A percentile compares a stretch with the other conserved stretches of the same genome.
Conservation (phyloP, 2,113 vertebrate genomes). For the Pachypanchax playfairii region DNA sequence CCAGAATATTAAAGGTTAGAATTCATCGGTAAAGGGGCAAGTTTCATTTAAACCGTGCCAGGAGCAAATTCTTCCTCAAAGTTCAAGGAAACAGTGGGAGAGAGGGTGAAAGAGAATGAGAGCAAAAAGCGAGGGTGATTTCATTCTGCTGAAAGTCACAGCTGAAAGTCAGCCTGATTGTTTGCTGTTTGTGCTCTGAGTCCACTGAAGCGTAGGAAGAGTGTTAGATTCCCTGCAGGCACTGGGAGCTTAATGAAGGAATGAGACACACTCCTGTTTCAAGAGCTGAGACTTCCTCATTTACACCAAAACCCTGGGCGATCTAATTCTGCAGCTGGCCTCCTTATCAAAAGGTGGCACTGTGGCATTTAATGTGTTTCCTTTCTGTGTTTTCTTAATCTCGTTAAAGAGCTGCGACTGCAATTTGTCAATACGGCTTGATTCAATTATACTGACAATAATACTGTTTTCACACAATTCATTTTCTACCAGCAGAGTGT, state of each 20-base stretch:
- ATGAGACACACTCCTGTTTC: constrained; percentile 53
- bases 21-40: constrained; percentile 71
- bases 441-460: constrained; percentile 57
- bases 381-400: constrained; percentile 32
- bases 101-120: constrained; percentile 28
- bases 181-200: constrained; percentile 66
- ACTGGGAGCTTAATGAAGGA: constrained; percentile 66
- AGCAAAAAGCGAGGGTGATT: constrained; percentile 36
- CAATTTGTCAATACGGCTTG: constrained; percentile 49
- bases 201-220: constrained; percentile 60
- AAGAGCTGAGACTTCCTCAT: constrained; percentile 56
- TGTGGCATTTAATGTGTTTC: constrained; percentile 14
- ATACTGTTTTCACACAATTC: constrained; percentile 35
- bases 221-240: constrained; percentile 68
- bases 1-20: constrained; percentile 79
- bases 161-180: constrained; percentile 74
- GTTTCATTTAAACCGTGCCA: constrained; percentile 78
- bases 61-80: constrained; percentile 64
- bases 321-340: constrained; percentile 42
- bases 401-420: constrained; percentile 52
- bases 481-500: constrained; percentile 32
- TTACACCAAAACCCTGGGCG: constrained; percentile 22
- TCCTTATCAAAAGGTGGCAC: constrained; percentile 68
- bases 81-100: constrained; percentile 49
- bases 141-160: constrained; percentile 72